Base-by-base conservation (phyloP, 1,140 invertebrate genomes). In the Vanessa atalanta region DNA sequence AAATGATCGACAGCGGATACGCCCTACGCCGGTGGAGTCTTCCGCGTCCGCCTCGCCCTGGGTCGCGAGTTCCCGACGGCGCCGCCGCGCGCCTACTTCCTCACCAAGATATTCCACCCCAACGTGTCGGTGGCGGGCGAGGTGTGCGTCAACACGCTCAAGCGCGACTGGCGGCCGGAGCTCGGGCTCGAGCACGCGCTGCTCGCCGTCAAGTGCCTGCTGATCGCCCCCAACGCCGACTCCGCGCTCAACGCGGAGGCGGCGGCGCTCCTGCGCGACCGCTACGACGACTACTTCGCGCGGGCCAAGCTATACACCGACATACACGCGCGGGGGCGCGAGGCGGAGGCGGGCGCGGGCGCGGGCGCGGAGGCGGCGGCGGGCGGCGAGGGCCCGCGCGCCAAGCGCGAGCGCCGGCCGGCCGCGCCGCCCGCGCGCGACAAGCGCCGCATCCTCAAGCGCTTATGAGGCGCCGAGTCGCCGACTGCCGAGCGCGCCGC, bases 41-140 rank as follows among this genome's bases (percentile, higher is more conserved):
- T 99, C 88, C 95, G 96, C 90, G 96, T 99, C 69, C 98, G 98
- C 93, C 91, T 99, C 75, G 96, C 96, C 71, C 94, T 99, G 13
- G 97, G 97, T 3, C 98, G 98, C 93, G 97, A 98, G 89, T 99
- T 98, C 93, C 98, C 98, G 23, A 94, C 96, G 81, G 95, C 96
- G 83, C 98, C 98, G 78, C 98, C 98, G 20, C 99, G 98, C 93
- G 98, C 98, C 53, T 98, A 96, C 93, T 99, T 99, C 90, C 93
- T 98, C 47, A 99, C 98, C 66, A 98, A 98, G 95, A 98, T 99
- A 83, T 99, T 99, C 94, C 98, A 99, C 93, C 98, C 98, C 47
- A 99, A 99, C 95, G 98, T 99, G 80, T 96, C 98, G 13, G 67
- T 80, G 65, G 95, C 97, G 94, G 98, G 98, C 51, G 98, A 99